Evolutionary conservation across 2,797 vertebrate genomes (phyloP), one percentile per base, ranked within the genome.

Genomic region (Capromys pilorides): DNA sequence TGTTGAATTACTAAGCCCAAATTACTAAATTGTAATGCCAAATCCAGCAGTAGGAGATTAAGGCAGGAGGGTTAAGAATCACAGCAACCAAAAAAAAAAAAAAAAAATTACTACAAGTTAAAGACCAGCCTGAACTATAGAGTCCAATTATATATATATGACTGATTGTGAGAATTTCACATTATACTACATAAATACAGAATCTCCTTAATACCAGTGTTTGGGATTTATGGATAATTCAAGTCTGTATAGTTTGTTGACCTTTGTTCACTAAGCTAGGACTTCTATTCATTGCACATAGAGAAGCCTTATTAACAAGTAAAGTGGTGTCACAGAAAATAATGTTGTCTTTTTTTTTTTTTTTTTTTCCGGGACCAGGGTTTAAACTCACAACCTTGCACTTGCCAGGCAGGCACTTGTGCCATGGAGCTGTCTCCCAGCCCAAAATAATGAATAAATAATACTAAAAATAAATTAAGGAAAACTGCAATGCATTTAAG

Each of bases 141-240:
- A 73, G 16, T 73, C 11, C 24, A n/a, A n/a, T n/a, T n/a, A n/a
- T n/a, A n/a, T n/a, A n/a, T n/a, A n/a, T n/a, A n/a, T n/a, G n/a
- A n/a, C 33, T 75, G 14, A 41, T 51, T 93, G 41, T 81, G 79
- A 91, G 45, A 88, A 57, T 78, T 86, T 86, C 84, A 79, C 71
- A 41, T 93, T 85, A 66, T 0, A 54, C 31, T 87, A 22, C 82
- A 16, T 90, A 96, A 62, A 67, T 87, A 2, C 12, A 91, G 66
- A 71, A 11, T 28, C 36, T 75, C 71, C 92, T 95, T 75, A 6
- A 18, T 93, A 62, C 64, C 28, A 45, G 36, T 93, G 26, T 90
- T 95, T 85, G 83, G 31, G 31, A 85, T 90, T 90, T 81, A 94
- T 86, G 66, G 83, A 91, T 61, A 90, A 2, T 94, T 94, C 61